These are phyloP conservation scores for Drosophila kanapiae DNA, from an alignment of 1,140 invertebrate genomes.

Conservation along the genomic window DNA sequence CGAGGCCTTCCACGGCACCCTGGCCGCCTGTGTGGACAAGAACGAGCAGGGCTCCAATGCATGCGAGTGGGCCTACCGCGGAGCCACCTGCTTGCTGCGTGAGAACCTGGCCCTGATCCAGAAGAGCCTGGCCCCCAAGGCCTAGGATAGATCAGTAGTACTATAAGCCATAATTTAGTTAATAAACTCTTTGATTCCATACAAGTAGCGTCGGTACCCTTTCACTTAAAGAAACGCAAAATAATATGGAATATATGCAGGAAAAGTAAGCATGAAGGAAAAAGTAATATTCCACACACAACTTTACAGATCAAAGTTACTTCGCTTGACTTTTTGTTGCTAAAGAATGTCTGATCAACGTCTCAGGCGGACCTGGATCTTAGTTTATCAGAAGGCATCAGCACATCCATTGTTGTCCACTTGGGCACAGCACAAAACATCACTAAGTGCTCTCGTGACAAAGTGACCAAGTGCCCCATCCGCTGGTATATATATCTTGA, in stretches of 20 bases:
- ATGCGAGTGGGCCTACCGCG: slow-evolving; percentile 80
- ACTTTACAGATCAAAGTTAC: background rate
- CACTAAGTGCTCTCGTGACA: slow-evolving; percentile 7
- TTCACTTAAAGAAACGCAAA: no score
- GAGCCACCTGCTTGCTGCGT: slow-evolving; percentile 71
- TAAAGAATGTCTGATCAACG: background rate
- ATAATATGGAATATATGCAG: no score
- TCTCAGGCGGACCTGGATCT: background rate
- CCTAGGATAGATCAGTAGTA: slow-evolving; percentile 5
- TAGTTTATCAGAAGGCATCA: slow-evolving; percentile 32
- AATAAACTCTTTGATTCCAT: slow-evolving; percentile 56
- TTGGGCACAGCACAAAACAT: slow-evolving; percentile 18
- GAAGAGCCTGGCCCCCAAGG: slow-evolving; percentile 65
- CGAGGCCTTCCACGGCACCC: slow-evolving; percentile 53
- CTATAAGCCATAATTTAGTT: slow-evolving; percentile 46
- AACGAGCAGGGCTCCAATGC: slow-evolving; percentile 73
- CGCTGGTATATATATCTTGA: slow-evolving; percentile 62
- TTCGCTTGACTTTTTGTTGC: background rate
- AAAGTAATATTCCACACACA: background rate
- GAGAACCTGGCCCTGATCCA: slow-evolving; percentile 60
- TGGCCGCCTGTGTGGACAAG: slow-evolving; percentile 68
- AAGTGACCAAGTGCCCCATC: slow-evolving; percentile 16
- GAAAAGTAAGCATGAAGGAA: background rate
- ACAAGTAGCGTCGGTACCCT: background rate
- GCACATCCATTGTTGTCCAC: slow-evolving; percentile 40